phyloP scores from a whole-genome alignment of 2,113 vertebrate genomes.

The Aspiorhynchus laticeps region DNA sequence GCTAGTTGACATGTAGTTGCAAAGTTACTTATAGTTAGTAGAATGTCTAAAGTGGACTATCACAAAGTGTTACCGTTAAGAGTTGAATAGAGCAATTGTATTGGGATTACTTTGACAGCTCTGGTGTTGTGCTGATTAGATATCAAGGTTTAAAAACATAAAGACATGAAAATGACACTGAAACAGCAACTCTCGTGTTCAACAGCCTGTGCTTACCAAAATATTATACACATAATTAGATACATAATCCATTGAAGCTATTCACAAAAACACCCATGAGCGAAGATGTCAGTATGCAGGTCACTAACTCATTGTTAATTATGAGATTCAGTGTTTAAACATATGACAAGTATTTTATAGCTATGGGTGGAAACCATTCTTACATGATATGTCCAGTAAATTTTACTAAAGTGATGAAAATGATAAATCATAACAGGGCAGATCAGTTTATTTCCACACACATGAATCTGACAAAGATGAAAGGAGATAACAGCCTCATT shows the following conservation, averaged over 20 bases:
- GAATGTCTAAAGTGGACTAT: too few species aligned
- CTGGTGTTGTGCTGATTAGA: too few species aligned
- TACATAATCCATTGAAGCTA: not conserved
- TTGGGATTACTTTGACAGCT: too few species aligned
- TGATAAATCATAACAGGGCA: not conserved
- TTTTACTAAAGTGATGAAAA: not conserved
- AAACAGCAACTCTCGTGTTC: too few species aligned
- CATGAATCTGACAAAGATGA: constrained; percentile 10
- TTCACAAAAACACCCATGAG: not conserved
- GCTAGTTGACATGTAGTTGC: too few species aligned
- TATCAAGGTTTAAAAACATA: too few species aligned
- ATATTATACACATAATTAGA: not conserved
- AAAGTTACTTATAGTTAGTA: too few species aligned
- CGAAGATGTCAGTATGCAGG: not conserved
- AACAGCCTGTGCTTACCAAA: too few species aligned
- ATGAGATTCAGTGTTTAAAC: not conserved
- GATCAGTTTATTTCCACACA: not conserved
- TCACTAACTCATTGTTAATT: not conserved
- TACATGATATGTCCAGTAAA: not conserved
- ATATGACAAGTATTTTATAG: not conserved
- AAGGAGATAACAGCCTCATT: constrained; percentile 10
- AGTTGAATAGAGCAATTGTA: too few species aligned
- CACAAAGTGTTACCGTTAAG: too few species aligned
- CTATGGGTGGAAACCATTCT: not conserved
- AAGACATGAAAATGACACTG: too few species aligned